Percentiles rank a stretch among this genome's conserved stretches.
phyloP scores from a whole-genome alignment of 2,888 invertebrate genomes.

The Syrista parreyssii region DNA sequence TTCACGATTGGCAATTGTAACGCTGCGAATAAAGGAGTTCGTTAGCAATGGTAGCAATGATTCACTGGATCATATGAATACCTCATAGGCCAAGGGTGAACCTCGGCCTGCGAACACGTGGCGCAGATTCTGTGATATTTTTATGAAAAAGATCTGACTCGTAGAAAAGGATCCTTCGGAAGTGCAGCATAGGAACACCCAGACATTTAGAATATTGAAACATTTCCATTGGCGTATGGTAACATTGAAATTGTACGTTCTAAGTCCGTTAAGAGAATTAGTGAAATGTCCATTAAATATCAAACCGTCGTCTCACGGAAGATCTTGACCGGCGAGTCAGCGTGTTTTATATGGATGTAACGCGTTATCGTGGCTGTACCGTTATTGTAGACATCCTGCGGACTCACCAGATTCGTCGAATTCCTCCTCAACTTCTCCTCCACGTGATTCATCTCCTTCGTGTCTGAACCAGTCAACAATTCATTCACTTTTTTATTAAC shows the following conservation, averaged over 20 bases:
- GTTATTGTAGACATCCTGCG: conserved; percentile 44
- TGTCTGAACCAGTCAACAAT: conserved; percentile 32
- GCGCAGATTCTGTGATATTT: not conserved
- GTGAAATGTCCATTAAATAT: conserved; percentile 25
- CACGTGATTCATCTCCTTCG: conserved; percentile 40
- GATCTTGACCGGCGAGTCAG: conserved; percentile 64
- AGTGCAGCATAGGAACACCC: conserved; percentile 40
- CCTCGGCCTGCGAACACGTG: not conserved
- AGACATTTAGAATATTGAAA: conserved; percentile 41
- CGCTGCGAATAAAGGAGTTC: not conserved
- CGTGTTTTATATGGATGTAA: conserved; percentile 65
- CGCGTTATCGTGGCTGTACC: conserved; percentile 62
- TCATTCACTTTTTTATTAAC: not conserved
- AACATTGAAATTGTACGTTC: not conserved
- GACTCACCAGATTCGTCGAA: conserved; percentile 34
- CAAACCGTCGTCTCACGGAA: conserved; percentile 66
- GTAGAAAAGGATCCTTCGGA: conserved; percentile 25
- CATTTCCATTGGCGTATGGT: conserved; percentile 3
- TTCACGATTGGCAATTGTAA: not conserved
- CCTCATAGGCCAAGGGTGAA: not conserved
- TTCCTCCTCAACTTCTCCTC: conserved; percentile 34
- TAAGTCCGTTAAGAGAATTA: not conserved
- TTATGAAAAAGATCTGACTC: conserved; percentile 19
- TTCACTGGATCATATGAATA: not conserved
- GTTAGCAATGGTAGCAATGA: not conserved